Conservation (phyloP, 2,888 invertebrate genomes). For the Pantelozetes paolii region DNA sequence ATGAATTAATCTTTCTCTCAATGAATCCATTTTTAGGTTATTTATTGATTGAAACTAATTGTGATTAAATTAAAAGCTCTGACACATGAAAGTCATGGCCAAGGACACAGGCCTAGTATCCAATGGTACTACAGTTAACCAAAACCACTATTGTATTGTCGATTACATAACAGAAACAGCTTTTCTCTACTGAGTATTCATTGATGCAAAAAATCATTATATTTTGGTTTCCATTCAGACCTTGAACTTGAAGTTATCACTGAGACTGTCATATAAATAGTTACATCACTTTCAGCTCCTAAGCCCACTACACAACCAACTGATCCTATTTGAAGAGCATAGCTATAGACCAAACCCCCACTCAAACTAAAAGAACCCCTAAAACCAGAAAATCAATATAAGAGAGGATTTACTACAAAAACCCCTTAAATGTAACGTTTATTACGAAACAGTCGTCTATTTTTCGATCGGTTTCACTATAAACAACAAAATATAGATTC, state of each 20-base stretch:
- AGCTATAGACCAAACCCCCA: neutral
- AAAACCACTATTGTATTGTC: neutral
- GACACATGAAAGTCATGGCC: constrained; percentile 9
- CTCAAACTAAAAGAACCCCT: neutral
- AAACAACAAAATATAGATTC: neutral
- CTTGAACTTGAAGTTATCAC: constrained; percentile 17
- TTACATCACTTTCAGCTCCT: neutral
- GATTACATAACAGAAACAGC: neutral
- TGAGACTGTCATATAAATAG: neutral
- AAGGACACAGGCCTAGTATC: constrained; percentile 5
- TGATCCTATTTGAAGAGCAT: neutral
- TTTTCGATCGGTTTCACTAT: neutral
- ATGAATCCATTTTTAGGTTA: neutral
- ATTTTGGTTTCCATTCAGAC: constrained; percentile 30
- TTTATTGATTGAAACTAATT: neutral
- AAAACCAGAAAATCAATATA: neutral
- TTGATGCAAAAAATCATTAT: constrained; percentile 13
- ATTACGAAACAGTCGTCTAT: neutral
- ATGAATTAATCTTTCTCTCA: too few species aligned
- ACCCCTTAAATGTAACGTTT: neutral
- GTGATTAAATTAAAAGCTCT: neutral
- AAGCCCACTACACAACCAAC: neutral
- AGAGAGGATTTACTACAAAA: neutral
- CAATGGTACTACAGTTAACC: neutral
- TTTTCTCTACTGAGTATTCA: constrained; percentile 4